Conservation (phyloP, 2,797 vertebrate species). For the Pelochelys cantorii region DNA sequence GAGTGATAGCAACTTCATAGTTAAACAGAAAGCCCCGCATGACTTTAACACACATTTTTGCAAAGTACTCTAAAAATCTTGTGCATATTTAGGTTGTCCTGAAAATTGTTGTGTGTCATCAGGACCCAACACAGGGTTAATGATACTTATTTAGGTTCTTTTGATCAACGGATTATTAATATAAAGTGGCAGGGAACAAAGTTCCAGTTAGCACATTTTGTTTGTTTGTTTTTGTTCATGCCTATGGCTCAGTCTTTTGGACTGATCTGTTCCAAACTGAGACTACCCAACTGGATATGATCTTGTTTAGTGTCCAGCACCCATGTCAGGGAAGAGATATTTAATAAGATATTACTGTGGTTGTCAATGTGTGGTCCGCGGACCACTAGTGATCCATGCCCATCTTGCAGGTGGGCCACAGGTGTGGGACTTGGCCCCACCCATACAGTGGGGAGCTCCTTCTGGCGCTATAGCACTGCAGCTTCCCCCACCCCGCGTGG, state of each 20-base stretch:
- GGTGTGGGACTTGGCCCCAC: no score
- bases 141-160: not conserved
- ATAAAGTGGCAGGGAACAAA: not conserved
- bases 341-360: no score
- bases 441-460: no score
- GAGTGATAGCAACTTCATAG: rapidly evolving
- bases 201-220: not conserved
- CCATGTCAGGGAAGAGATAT: not conserved
- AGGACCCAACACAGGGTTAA: not conserved
- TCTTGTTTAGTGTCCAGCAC: not conserved
- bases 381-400: no score
- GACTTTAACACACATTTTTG: rapidly evolving
- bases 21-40: not conserved
- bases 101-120: not conserved
- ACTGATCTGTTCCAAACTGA: not conserved
- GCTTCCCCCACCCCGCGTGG: no score
- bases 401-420: no score
- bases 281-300: not conserved
- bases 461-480: no score
- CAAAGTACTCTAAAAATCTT: rapidly evolving
- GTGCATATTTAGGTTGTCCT: rapidly evolving
- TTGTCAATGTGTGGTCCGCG: no score
- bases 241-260: rapidly evolving
- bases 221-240: not conserved
- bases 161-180: rapidly evolving